Conservation (phyloP, 2,797 vertebrate genomes). For the Miichthys miiuy region DNA sequence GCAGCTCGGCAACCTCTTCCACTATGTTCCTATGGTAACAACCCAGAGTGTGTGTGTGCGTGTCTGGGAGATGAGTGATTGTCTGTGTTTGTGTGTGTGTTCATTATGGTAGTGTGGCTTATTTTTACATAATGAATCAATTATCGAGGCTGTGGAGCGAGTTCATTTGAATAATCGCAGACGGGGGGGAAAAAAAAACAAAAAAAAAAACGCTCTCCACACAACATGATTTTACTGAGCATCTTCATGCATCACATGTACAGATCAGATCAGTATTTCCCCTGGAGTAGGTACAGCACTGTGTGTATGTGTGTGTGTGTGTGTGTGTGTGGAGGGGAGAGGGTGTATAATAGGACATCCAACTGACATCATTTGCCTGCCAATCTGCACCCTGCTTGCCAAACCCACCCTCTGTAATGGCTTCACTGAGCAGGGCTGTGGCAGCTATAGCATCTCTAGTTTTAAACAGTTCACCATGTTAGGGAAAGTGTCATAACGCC, state of each 20-base stretch:
- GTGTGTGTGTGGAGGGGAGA: slow-evolving; percentile 24
- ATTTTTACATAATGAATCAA: slow-evolving; percentile 78
- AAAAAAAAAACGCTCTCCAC: background rate
- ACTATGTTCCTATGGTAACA: slow-evolving; percentile 79
- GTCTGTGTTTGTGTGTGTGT: slow-evolving; percentile 64
- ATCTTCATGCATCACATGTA: slow-evolving; percentile 34
- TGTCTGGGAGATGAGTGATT: slow-evolving; percentile 51
- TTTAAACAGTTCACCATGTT: background rate
- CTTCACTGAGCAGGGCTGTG: slow-evolving; percentile 20
- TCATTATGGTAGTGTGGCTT: slow-evolving; percentile 52
- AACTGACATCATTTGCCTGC: slow-evolving; percentile 69
- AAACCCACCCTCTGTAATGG: slow-evolving; percentile 55
- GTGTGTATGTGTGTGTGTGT: slow-evolving; percentile 23
- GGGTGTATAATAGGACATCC: slow-evolving; percentile 55
- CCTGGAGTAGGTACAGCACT: slow-evolving; percentile 10
- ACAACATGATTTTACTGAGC: slow-evolving; percentile 23
- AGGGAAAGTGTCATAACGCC: slow-evolving; percentile 48
- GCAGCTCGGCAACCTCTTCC: slow-evolving; percentile 63
- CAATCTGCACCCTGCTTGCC: slow-evolving; percentile 60
- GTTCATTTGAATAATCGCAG: slow-evolving; percentile 66
- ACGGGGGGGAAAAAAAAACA: slow-evolving; percentile 1
- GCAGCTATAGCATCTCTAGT: slow-evolving; percentile 28
- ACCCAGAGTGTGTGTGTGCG: slow-evolving; percentile 39
- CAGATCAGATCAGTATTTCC: slow-evolving; percentile 12
- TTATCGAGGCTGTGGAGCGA: slow-evolving; percentile 54